Evolutionary conservation across 2,888 invertebrate species (phyloP), one percentile per base, ranked within the genome.

Genomic region (Chorisops tibialis): DNA sequence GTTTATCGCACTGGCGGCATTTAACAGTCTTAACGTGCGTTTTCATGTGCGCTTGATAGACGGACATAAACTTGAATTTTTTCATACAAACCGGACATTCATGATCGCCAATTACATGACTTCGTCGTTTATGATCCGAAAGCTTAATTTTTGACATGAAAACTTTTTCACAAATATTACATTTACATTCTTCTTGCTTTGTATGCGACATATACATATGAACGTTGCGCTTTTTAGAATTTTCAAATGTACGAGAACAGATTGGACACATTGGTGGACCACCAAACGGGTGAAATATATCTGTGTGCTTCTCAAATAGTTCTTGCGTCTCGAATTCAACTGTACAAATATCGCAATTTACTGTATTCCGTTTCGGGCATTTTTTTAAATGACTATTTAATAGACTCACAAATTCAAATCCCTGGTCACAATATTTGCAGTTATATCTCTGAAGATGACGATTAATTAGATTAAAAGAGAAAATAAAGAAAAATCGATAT

Each of bases 1-100:
- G 59, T 48, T 63, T 65, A 24, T 62, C 60, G 52, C 65, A 65
- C 43, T 49, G 62, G 39, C 58, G 60, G 35, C 65, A 30, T 7
- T 30, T 30, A 9, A 7, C 5, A 7, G 5, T 30, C 30, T 30
- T 30, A 7, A 7, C 7, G 30, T 30, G 30, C 9, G 52, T 41
- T 39, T 52, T 63, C 39, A 63, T 39, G 41, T 63, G 59, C 5
- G 30, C 30, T 1, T 1, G 5, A 30, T 30, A 30, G 30, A 9
- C 9, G 2, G 30, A 30, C 30, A 9, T 30, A 47, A 52, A 61
- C 22, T 51, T 43, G 14, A 63, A 65, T 52, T 63, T 52, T 18
- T 61, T 11, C 11, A 38, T 48, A 45, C 65, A 65, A 51, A 58
- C 49, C 4, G 49, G 22, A 38, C 65, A 65, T 14, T 47, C 48